These are phyloP conservation scores for Pangasius larnaudii DNA, from an alignment of 2,797 vertebrate genomes.

Conservation along the genomic window DNA sequence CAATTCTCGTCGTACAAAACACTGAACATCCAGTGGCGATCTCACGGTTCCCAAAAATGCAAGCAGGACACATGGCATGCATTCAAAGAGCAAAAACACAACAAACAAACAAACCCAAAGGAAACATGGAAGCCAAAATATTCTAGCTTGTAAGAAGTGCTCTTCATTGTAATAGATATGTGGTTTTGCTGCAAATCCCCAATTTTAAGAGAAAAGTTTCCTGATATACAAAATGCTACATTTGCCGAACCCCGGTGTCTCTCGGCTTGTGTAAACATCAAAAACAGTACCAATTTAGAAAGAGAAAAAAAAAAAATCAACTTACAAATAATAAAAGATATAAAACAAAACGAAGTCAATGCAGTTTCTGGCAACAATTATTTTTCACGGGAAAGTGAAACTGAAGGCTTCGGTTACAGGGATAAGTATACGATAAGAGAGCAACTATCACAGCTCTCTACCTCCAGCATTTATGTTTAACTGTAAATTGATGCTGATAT, in stretches of 20 bases:
- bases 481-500: conserved; percentile 77
- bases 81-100: conserved; percentile 47
- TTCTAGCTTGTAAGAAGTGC: conserved; percentile 79
- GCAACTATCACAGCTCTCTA: conserved; percentile 84
- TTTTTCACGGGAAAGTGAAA: conserved; percentile 78
- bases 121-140: conserved; percentile 67
- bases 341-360: conserved; percentile 68
- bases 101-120: conserved; percentile 18
- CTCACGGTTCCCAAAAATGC: conserved; percentile 51
- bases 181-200: conserved; percentile 77
- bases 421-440: conserved; percentile 68
- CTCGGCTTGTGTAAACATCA: conserved; percentile 90
- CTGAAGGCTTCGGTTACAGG: conserved; percentile 78
- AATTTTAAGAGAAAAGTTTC: conserved; percentile 77
- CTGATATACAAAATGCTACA: conserved; percentile 81
- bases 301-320: conserved; percentile 62
- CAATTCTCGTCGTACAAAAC: conserved; percentile 43
- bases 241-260: conserved; percentile 79
- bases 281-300: conserved; percentile 82
- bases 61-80: conserved; percentile 73
- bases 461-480: conserved; percentile 87
- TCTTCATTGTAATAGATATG: conserved; percentile 73
- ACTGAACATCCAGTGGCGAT: conserved; percentile 53
- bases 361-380: conserved; percentile 78
- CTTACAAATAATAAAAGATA: conserved; percentile 65